Conservation (phyloP, 2,113 vertebrate species). For the Turnix velox region DNA sequence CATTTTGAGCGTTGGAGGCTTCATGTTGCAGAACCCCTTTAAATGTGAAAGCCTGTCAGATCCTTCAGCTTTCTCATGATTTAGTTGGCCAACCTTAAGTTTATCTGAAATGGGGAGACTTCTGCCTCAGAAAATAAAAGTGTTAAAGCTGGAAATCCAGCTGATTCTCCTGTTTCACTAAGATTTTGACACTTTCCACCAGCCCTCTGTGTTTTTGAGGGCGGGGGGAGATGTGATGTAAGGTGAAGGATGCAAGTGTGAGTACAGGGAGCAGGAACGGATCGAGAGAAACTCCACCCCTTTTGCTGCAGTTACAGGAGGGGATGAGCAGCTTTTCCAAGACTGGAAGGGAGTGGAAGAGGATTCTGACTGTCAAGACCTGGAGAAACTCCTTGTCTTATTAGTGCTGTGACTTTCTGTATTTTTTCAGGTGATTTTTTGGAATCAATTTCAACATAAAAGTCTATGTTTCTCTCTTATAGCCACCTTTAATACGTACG, state of each 20-base stretch:
- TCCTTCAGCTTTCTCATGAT: background rate
- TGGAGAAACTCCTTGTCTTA: background rate
- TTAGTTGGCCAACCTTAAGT: background rate
- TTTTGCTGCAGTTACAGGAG: background rate
- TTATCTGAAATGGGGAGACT: background rate
- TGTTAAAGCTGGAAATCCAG: background rate
- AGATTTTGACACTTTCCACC: background rate
- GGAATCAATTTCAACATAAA: background rate
- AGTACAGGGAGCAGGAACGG: background rate
- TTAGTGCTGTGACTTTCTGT: background rate
- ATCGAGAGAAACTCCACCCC: fast-evolving
- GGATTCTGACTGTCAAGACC: background rate
- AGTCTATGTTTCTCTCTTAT: background rate
- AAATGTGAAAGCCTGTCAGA: background rate
- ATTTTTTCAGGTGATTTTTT: background rate
- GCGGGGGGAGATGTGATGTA: background rate
- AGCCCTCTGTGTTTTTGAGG: background rate
- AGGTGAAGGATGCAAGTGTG: background rate
- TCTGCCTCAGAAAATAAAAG: background rate
- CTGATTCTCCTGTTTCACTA: background rate
- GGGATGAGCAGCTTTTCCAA: background rate
- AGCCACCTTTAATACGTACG: background rate
- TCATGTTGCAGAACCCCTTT: background rate
- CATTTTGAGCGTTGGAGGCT: slow-evolving; percentile 35
- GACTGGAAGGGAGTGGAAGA: background rate